Base-by-base conservation (phyloP, 2,797 vertebrate species). In the Cynopterus sphinx region DNA sequence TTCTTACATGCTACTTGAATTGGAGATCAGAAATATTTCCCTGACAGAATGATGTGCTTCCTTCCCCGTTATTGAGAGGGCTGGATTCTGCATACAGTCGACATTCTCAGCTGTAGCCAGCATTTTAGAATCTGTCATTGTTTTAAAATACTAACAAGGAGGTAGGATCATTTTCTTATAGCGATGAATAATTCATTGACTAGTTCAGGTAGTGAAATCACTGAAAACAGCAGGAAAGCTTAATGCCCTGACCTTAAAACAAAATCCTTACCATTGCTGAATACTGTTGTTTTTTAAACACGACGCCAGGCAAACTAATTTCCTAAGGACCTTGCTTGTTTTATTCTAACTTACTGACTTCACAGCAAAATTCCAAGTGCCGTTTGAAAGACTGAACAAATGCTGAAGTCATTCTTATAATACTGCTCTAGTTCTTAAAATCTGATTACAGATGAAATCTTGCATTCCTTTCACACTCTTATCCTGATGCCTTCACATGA, bases 201-300 rank as follows among this genome's bases (percentile, higher is more conserved):
- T 97, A 95, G 94, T 96, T 97, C 79, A 93, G 49, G 33, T 94
- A 96, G 68, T 12, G 13, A 73, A 57, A 49, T 46, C 65, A 70
- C 94, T 98, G 98, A 98, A 98, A 98, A 96, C 96, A 98, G 83
- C 90, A 97, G 33, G 70, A 79, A 92, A 98, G 70, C 89, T 10
- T 82, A 97, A 71, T 75, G 57, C 71, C 92, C 77, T 95, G 92
- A 97, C 90, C 84, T 96, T 94, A 97, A 96, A 91, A 95, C n/a
- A 89, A 97, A 97, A 95, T 21, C 82, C 94, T 95, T 89, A 81
- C 68, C 85, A 10, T 55, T 87, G 88, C 63, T 78, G 75, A 94
- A 89, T 86, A 73, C 6, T 78, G 0, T 61, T 87, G 59, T 61
- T 91, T 89, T 77, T 87, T 36, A 79, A 94, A 92, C 39, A 39